These are phyloP conservation scores for Hemiprocne comata DNA, from an alignment of 2,113 vertebrate species.

Conservation along the genomic window DNA sequence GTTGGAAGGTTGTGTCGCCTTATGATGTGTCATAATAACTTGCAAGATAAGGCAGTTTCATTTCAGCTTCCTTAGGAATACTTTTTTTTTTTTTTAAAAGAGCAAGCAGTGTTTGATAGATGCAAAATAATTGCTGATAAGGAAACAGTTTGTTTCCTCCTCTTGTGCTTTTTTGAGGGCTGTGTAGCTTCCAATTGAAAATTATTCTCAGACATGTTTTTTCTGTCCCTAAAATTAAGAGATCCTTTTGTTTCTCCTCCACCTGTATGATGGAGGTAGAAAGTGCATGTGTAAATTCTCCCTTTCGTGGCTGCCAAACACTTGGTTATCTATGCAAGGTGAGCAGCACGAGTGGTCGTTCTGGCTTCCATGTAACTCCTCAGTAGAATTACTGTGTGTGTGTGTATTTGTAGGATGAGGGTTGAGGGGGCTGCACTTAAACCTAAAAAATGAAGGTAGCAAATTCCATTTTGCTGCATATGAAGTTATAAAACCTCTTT, in stretches of 20 bases:
- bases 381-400: background rate
- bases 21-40: background rate
- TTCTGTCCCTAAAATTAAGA: background rate
- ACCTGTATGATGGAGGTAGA: background rate
- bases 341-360: background rate
- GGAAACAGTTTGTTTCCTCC: background rate
- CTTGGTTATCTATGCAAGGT: background rate
- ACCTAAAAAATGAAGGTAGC: background rate
- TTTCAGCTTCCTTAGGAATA: constrained; percentile 54
- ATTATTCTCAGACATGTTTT: background rate
- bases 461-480: background rate
- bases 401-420: background rate
- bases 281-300: background rate
- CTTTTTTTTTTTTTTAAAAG: background rate
- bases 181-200: background rate
- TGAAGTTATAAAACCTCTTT: background rate
- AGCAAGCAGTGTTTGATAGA: background rate
- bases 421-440: background rate
- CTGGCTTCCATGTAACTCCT: background rate
- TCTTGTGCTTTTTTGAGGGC: background rate
- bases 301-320: background rate
- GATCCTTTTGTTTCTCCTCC: background rate
- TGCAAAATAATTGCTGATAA: background rate
- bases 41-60: background rate
- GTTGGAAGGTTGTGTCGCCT: background rate